A percentile compares a stretch with the other conserved stretches of the same genome.
Evolutionary conservation across 2,113 vertebrate genomes (phyloP).

Genomic region (Phaethornis superciliosus): DNA sequence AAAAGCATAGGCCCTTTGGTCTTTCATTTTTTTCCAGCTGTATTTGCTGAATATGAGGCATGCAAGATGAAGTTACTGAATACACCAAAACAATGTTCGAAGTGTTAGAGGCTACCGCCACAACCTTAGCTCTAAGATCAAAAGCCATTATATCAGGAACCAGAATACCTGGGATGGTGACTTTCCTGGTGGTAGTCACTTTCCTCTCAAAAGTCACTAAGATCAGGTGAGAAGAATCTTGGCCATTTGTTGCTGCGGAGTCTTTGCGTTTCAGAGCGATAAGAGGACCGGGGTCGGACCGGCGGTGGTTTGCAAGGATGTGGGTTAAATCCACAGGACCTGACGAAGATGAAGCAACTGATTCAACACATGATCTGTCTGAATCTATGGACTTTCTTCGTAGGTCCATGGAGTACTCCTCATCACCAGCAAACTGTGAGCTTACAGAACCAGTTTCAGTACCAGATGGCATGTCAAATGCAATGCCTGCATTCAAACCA

Average conservation of each 20-base stretch:
- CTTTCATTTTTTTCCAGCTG: constrained; percentile 86
- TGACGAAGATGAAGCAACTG: constrained; percentile 69
- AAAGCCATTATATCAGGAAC: constrained; percentile 90
- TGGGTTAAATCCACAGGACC: constrained; percentile 84
- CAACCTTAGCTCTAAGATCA: constrained; percentile 80
- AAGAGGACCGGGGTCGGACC: constrained; percentile 85
- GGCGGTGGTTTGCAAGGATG: constrained; percentile 82
- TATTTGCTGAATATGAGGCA: constrained; percentile 90
- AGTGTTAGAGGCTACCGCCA: constrained; percentile 89
- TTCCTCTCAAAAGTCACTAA: constrained; percentile 89
- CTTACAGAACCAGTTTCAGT: constrained; percentile 65
- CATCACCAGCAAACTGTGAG: constrained; percentile 71
- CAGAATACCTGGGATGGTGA: constrained; percentile 89
- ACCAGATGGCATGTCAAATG: constrained; percentile 76
- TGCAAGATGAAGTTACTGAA: constrained; percentile 83
- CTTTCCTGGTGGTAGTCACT: constrained; percentile 88
- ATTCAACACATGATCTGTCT: constrained; percentile 72
- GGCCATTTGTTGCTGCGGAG: constrained; percentile 78
- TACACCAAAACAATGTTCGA: constrained; percentile 88
- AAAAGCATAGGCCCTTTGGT: constrained; percentile 89
- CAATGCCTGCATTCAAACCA: constrained; percentile 83
- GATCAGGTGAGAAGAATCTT: constrained; percentile 88
- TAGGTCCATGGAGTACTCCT: constrained; percentile 76
- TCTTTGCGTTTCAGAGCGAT: constrained; percentile 81
- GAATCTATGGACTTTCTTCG: constrained; percentile 84